Percentiles rank a stretch among this genome's conserved stretches.
Evolutionary conservation across 2,113 vertebrate genomes (phyloP).

Genomic region (Macroglossus sobrinus): DNA sequence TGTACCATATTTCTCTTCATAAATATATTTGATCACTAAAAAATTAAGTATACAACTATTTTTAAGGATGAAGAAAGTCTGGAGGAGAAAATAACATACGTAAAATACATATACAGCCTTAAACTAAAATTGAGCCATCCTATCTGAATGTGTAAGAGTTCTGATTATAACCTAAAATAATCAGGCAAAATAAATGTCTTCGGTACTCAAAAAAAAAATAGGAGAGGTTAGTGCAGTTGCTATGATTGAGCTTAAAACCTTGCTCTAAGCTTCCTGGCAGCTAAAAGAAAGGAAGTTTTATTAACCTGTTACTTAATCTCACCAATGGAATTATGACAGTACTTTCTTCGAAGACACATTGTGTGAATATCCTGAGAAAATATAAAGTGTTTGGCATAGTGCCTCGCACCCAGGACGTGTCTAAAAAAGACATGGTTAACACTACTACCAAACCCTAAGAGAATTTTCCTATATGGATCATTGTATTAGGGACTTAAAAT

Average conservation of each 20-base stretch:
- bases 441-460: not conserved
- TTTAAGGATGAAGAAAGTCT: not conserved
- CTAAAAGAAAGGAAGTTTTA: not conserved
- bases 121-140: not conserved
- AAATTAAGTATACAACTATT: not conserved
- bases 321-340: not conserved
- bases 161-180: not conserved
- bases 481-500: not conserved
- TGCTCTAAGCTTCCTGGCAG: not conserved
- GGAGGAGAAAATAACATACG: not conserved
- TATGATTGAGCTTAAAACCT: not conserved
- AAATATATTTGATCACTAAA: not conserved
- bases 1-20: not conserved
- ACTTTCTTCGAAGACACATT: not conserved
- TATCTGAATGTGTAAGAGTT: not conserved
- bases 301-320: not conserved
- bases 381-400: not conserved
- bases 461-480: not conserved
- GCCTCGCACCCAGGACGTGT: not conserved
- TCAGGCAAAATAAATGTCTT: conserved; percentile 11
- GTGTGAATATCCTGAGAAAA: not conserved
- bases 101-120: not conserved
- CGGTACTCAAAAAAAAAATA: not conserved
- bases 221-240: not conserved
- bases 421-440: not conserved